Evolutionary conservation across 2,113 vertebrate genomes (phyloP).

Genomic region (Oreochromis spilurus): DNA sequence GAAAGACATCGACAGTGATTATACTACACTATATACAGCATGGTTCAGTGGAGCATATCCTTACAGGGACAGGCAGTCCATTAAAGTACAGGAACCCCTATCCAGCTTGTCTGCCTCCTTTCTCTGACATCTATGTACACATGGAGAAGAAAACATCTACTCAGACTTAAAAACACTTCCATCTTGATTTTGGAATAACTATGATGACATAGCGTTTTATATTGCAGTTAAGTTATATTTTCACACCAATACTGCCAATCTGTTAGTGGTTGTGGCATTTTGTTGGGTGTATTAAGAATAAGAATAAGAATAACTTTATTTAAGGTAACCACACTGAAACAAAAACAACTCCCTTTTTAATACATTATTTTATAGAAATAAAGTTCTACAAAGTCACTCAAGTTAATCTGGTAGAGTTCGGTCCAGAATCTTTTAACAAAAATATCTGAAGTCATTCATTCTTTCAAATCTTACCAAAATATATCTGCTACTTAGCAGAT

Average conservation of each 20-base stretch:
- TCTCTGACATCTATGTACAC: slow-evolving; percentile 38
- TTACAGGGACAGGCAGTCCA: slow-evolving; percentile 57
- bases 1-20: slow-evolving; percentile 57
- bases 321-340: background rate
- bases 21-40: slow-evolving; percentile 58
- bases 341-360: background rate
- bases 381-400: background rate
- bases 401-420: background rate
- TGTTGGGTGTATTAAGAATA: background rate
- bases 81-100: slow-evolving; percentile 56
- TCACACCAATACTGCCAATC: background rate
- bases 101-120: slow-evolving; percentile 33
- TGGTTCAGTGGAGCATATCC: slow-evolving; percentile 70
- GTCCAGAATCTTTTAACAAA: slow-evolving; percentile 20
- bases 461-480: slow-evolving; percentile 9
- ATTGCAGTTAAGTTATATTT: background rate
- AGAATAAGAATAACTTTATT: too few species aligned
- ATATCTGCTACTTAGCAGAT: slow-evolving; percentile 21
- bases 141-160: slow-evolving; percentile 13
- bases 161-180: slow-evolving; percentile 1
- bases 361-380: background rate
- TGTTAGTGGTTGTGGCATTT: background rate
- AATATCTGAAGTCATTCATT: slow-evolving; percentile 26
- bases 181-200: slow-evolving; percentile 7
- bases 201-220: slow-evolving; percentile 20